phyloP scores from a whole-genome alignment of 1,140 invertebrate genomes.

The Rhopalosiphum maidis region DNA sequence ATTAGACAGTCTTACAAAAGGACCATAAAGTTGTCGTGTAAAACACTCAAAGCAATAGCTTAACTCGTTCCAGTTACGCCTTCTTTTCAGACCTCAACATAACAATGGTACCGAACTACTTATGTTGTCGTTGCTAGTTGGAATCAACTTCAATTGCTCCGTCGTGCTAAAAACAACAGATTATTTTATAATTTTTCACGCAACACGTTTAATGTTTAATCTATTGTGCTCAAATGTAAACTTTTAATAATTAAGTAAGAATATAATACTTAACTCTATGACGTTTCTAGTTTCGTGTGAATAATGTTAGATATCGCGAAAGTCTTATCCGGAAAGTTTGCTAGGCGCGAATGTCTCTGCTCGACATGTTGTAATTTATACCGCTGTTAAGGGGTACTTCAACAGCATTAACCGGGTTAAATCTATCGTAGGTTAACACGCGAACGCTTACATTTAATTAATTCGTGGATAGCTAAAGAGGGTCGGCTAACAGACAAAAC shows the following conservation, averaged over 20 bases:
- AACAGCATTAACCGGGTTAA: slow-evolving; percentile 25
- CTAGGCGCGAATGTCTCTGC: not conserved
- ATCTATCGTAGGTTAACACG: not conserved
- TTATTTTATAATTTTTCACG: not conserved
- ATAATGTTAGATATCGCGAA: not conserved
- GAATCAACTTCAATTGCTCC: not conserved
- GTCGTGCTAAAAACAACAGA: not conserved
- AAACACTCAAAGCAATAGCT: slow-evolving; percentile 18
- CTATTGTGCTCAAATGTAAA: not conserved
- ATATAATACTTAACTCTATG: not conserved
- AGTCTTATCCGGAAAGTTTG: not conserved
- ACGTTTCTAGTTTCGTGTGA: not conserved
- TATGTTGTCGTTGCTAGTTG: not conserved
- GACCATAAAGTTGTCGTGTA: slow-evolving; percentile 11
- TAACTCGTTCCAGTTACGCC: not conserved
- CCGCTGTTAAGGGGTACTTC: slow-evolving; percentile 3
- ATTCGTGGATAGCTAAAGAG: not conserved
- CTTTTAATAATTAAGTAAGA: not conserved
- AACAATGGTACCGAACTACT: not conserved
- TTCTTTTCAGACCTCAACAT: slow-evolving; percentile 7
- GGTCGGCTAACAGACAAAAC: slow-evolving; percentile 24
- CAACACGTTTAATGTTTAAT: not conserved
- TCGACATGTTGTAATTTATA: slow-evolving; percentile 31
- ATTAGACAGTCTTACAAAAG: slow-evolving; percentile 26
- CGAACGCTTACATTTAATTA: not conserved